These are phyloP conservation scores for Sebastes vulpes DNA, from an alignment of 2,797 vertebrate genomes.

Conservation along the genomic window DNA sequence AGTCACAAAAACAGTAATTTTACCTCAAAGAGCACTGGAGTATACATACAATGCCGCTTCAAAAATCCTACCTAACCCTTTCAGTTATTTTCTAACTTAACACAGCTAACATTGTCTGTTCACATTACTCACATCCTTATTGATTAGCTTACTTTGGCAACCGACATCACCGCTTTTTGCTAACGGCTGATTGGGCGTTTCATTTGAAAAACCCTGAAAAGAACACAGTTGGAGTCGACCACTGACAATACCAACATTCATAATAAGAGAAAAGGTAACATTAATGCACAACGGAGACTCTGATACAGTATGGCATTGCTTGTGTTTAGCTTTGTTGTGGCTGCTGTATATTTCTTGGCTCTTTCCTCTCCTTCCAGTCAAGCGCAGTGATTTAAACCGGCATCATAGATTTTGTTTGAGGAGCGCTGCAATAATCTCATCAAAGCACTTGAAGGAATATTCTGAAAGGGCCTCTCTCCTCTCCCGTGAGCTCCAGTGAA, in stretches of 20 bases:
- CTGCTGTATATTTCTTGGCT: constrained; percentile 35
- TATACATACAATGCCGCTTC: too few relatives aligned
- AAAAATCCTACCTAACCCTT: too few relatives aligned
- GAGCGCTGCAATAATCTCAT: constrained; percentile 57
- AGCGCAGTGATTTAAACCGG: constrained; percentile 48
- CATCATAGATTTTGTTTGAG: constrained; percentile 53
- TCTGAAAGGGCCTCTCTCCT: constrained; percentile 38
- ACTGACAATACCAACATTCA: neutral
- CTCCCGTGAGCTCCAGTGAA: constrained; percentile 39
- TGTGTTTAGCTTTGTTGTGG: constrained; percentile 17
- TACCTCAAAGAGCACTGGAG: too few relatives aligned
- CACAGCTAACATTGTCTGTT: too few relatives aligned
- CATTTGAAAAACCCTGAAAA: too few relatives aligned
- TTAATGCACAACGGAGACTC: neutral
- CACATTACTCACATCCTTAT: too few relatives aligned
- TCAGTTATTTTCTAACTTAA: too few relatives aligned
- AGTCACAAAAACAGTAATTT: too few relatives aligned
- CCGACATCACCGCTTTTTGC: too few relatives aligned
- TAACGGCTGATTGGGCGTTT: too few relatives aligned
- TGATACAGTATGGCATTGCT: neutral
- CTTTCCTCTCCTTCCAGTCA: constrained; percentile 32
- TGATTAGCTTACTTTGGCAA: too few relatives aligned
- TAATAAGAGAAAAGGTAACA: neutral
- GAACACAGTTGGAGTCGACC: too few relatives aligned
- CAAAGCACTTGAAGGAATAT: constrained; percentile 61